Evolutionary conservation across 2,113 vertebrate genomes (phyloP).

Genomic region (Narcine bancroftii): DNA sequence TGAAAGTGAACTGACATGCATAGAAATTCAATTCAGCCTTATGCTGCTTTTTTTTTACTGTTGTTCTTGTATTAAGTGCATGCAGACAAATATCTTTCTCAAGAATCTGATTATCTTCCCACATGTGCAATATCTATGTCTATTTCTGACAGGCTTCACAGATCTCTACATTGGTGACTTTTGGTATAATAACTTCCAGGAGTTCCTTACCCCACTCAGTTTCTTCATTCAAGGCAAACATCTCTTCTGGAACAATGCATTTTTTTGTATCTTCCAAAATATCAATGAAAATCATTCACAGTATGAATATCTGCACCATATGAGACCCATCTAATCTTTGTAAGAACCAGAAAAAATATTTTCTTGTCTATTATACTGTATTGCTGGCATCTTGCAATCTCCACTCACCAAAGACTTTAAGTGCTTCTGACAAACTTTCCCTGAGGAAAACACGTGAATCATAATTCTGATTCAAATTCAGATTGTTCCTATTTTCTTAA

Average conservation of each 20-base stretch:
- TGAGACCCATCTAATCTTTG: background rate
- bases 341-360: background rate
- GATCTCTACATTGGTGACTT: background rate
- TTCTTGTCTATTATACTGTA: background rate
- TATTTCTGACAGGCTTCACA: background rate
- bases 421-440: background rate
- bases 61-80: background rate
- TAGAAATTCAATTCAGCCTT: background rate
- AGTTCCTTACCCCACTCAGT: background rate
- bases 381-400: background rate
- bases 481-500: background rate
- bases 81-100: background rate
- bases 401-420: background rate
- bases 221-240: background rate
- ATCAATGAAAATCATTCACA: background rate
- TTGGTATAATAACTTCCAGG: background rate
- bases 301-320: conserved; percentile 17
- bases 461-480: background rate
- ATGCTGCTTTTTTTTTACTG: background rate
- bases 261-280: background rate
- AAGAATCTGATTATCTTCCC: background rate
- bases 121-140: background rate
- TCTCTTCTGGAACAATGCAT: background rate
- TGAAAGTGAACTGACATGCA: background rate
- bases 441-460: background rate